Conservation (phyloP, 2,797 vertebrate species). For the Hypotaenidia philippensis region DNA sequence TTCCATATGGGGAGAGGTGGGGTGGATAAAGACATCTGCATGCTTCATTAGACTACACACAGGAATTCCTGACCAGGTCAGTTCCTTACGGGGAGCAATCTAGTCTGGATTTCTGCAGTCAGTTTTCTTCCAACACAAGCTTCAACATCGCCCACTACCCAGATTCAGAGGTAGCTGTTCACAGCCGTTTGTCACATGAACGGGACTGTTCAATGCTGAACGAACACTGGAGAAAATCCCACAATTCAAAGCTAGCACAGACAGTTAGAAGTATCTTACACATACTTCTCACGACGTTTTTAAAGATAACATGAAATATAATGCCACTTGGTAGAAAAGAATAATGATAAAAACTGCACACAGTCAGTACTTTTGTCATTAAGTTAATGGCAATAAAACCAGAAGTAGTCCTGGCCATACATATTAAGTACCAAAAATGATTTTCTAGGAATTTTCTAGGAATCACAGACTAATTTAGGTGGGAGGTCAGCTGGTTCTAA, state of each 20-base stretch:
- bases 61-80: not conserved
- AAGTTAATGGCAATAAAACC: not conserved
- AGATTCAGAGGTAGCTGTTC: not conserved
- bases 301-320: not conserved
- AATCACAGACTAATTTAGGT: not conserved
- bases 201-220: not conserved
- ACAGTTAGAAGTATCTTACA: not conserved
- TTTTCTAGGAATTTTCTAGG: not conserved
- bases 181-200: not conserved
- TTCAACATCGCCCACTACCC: not conserved
- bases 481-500: not conserved
- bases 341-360: not conserved
- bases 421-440: not conserved
- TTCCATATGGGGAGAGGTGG: too few species aligned
- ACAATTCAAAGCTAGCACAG: not conserved
- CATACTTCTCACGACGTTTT: not conserved
- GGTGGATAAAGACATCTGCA: too few species aligned
- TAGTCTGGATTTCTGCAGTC: not conserved
- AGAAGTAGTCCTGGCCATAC: not conserved
- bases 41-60: not conserved
- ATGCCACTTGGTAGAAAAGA: not conserved
- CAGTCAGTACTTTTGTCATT: not conserved
- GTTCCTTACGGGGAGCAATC: not conserved
- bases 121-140: not conserved
- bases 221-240: not conserved